Evolutionary conservation across 2,113 vertebrate genomes (phyloP).

Genomic region (Parus major): DNA sequence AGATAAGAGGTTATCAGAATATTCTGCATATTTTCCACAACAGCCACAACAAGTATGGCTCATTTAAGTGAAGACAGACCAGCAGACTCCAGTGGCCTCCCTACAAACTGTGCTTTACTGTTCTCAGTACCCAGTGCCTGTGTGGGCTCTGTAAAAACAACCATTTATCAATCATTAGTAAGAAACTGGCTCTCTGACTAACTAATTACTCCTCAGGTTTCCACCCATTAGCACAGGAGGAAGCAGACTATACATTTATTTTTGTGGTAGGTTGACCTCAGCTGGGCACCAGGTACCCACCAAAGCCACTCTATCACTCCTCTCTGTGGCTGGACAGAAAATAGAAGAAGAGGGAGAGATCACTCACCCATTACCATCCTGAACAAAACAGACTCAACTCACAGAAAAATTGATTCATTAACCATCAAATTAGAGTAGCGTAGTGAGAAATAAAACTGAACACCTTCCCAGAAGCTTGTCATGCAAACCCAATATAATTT

Average conservation of each 20-base stretch:
- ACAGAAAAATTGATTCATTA: background rate
- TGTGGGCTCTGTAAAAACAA: background rate
- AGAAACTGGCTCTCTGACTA: slow-evolving; percentile 26
- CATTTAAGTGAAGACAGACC: background rate
- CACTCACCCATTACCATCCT: background rate
- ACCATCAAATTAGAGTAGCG: background rate
- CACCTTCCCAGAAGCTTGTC: background rate
- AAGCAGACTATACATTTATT: slow-evolving; percentile 16
- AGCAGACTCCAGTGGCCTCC: background rate
- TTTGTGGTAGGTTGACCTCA: background rate
- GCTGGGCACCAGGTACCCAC: background rate
- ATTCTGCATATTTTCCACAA: background rate
- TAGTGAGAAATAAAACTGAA: background rate
- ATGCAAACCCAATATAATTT: background rate
- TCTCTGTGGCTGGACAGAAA: background rate
- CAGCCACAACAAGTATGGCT: background rate
- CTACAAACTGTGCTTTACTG: background rate
- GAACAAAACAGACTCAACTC: background rate
- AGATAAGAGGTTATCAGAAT: background rate
- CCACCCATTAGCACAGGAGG: slow-evolving; percentile 24
- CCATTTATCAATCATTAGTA: slow-evolving; percentile 26
- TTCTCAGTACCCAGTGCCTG: background rate
- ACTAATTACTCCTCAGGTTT: slow-evolving; percentile 28
- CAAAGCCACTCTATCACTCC: background rate
- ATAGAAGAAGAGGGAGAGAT: background rate